Evolutionary conservation across 2,113 vertebrate species (phyloP).

Genomic region (Anarhynchus alexandrinus): DNA sequence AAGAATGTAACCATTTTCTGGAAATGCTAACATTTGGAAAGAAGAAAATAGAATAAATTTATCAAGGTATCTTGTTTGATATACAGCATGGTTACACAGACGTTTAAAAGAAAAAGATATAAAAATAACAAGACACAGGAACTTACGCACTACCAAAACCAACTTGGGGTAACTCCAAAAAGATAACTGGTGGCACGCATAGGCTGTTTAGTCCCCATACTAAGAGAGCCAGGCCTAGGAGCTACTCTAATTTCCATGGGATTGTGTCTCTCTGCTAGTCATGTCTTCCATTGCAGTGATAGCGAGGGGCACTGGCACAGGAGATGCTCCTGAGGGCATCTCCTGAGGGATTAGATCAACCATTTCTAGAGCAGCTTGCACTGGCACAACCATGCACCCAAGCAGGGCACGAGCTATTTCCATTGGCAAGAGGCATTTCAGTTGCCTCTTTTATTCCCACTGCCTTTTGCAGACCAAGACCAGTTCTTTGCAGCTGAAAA

Average conservation of each 20-base stretch:
- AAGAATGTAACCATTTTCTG: not conserved
- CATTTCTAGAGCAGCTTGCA: not conserved
- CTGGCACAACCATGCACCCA: not conserved
- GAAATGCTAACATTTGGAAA: not conserved
- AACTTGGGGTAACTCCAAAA: not conserved
- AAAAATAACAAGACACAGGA: not conserved
- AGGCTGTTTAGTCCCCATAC: not conserved
- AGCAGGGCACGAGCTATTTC: not conserved
- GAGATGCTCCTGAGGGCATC: not conserved
- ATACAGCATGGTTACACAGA: not conserved
- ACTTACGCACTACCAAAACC: not conserved
- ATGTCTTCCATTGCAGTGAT: fast-evolving
- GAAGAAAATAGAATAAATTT: not conserved
- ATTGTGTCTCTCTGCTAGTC: not conserved
- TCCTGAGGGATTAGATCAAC: not conserved
- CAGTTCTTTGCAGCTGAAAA: not conserved
- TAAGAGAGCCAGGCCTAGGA: not conserved
- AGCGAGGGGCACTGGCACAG: not conserved
- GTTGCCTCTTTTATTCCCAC: not conserved
- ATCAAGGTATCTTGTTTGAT: not conserved
- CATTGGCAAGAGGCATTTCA: not conserved
- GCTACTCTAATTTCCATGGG: not conserved
- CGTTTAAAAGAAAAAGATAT: not conserved
- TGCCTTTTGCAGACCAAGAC: not conserved
- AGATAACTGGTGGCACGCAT: not conserved